Conservation (phyloP, 2,113 vertebrate species). For the Ailuropoda melanoleuca region DNA sequence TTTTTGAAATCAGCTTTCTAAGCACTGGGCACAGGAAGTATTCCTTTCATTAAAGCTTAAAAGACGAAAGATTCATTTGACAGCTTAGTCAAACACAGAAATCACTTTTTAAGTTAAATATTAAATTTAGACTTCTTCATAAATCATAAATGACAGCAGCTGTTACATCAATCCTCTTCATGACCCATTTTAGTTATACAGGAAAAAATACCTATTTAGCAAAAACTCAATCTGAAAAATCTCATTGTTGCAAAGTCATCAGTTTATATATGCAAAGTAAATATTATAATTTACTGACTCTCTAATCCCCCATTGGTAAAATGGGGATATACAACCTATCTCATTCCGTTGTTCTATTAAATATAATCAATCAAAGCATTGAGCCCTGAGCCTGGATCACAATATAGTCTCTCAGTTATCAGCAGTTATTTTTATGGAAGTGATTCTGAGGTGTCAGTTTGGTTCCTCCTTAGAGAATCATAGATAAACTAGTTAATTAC, state of each 20-base stretch:
- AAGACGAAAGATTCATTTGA: slow-evolving; percentile 37
- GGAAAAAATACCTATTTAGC: neutral
- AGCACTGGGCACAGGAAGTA: neutral
- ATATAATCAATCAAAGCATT: neutral
- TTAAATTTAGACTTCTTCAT: neutral
- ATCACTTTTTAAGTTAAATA: slow-evolving; percentile 10
- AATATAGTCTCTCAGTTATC: neutral
- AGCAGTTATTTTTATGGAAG: neutral
- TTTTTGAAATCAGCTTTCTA: neutral
- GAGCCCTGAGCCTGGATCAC: neutral
- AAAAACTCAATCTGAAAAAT: slow-evolving; percentile 4
- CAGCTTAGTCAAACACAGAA: neutral
- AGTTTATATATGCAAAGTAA: neutral
- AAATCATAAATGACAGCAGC: slow-evolving; percentile 33
- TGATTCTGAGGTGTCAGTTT: neutral
- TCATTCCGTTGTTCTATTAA: neutral
- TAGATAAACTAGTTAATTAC: neutral
- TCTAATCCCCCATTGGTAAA: neutral
- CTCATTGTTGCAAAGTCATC: neutral
- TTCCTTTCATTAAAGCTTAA: neutral
- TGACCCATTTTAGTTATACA: neutral
- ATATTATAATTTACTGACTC: neutral
- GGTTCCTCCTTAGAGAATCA: neutral
- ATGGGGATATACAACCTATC: neutral
- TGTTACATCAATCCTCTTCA: neutral